Evolutionary conservation across 2,888 invertebrate genomes (phyloP).

Genomic region (Erebia epiphron): DNA sequence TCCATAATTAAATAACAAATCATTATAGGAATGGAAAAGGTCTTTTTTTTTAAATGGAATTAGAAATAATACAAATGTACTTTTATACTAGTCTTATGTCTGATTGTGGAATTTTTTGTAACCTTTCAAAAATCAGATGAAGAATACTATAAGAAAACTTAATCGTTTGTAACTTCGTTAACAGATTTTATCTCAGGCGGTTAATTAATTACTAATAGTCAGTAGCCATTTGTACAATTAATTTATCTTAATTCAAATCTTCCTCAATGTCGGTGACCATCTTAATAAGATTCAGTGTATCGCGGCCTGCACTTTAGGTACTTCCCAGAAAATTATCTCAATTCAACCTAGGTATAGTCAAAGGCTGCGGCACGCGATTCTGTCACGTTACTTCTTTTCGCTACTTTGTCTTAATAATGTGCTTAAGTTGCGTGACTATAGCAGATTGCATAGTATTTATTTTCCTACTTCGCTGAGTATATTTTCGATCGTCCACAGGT

Average conservation of each 20-base stretch:
- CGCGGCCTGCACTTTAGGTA: constrained; percentile 15
- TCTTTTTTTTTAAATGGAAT: constrained; percentile 6
- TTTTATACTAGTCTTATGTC: neutral
- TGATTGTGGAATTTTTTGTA: neutral
- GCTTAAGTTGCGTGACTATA: constrained; percentile 25
- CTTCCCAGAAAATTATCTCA: constrained; percentile 30
- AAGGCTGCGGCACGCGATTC: constrained; percentile 33
- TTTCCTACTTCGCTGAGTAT: neutral
- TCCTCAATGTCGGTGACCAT: constrained; percentile 32
- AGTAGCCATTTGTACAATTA: constrained; percentile 34
- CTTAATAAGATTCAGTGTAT: constrained; percentile 34
- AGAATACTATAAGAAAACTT: constrained; percentile 6
- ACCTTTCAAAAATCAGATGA: neutral
- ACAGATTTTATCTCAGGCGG: constrained; percentile 25
- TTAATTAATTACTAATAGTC: constrained; percentile 37
- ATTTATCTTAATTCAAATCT: constrained; percentile 37
- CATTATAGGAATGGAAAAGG: neutral
- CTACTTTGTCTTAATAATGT: constrained; percentile 25
- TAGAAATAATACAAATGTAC: neutral
- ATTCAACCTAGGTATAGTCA: constrained; percentile 28
- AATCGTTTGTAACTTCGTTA: constrained; percentile 16
- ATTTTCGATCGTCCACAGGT: constrained; percentile 74
- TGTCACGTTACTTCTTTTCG: constrained; percentile 32
- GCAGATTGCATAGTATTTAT: constrained; percentile 12
- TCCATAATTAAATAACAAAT: neutral